Percentiles rank a stretch among this genome's conserved stretches.
Conservation (phyloP, 2,113 vertebrate genomes). For the Hemichromis elongatus region DNA sequence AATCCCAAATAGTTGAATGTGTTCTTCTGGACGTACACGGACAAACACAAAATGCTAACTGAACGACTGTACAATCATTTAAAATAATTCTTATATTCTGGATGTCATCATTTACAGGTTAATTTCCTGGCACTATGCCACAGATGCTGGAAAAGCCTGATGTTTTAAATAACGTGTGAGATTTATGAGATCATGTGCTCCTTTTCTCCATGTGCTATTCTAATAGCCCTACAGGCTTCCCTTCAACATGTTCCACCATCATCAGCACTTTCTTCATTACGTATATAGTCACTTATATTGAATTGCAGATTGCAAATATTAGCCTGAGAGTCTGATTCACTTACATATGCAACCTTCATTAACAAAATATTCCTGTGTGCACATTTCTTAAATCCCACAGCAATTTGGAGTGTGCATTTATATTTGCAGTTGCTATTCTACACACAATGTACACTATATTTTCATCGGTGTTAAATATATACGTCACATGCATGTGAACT, state of each 20-base stretch:
- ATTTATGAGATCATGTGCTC: not conserved
- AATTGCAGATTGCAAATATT: not conserved
- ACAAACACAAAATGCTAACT: too few relatives aligned
- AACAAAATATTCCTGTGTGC: not conserved
- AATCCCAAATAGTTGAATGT: too few relatives aligned
- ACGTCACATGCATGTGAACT: not conserved
- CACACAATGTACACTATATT: not conserved
- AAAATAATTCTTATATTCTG: too few relatives aligned
- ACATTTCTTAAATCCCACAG: not conserved
- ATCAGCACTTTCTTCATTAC: not conserved
- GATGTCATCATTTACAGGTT: too few relatives aligned
- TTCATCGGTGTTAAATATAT: not conserved
- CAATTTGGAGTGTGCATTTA: not conserved
- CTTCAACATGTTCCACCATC: not conserved
- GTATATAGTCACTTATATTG: not conserved
- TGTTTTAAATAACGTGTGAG: not conserved
- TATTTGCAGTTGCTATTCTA: not conserved
- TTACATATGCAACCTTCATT: not conserved
- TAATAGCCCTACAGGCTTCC: not conserved
- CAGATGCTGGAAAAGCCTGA: too few relatives aligned
- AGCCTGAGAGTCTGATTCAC: not conserved
- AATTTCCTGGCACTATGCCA: too few relatives aligned
- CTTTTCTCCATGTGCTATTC: not conserved
- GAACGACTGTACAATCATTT: too few relatives aligned
- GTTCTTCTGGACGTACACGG: too few relatives aligned